Evolutionary conservation across 2,113 vertebrate genomes (phyloP).

Genomic region (Myiozetetes cayanensis): DNA sequence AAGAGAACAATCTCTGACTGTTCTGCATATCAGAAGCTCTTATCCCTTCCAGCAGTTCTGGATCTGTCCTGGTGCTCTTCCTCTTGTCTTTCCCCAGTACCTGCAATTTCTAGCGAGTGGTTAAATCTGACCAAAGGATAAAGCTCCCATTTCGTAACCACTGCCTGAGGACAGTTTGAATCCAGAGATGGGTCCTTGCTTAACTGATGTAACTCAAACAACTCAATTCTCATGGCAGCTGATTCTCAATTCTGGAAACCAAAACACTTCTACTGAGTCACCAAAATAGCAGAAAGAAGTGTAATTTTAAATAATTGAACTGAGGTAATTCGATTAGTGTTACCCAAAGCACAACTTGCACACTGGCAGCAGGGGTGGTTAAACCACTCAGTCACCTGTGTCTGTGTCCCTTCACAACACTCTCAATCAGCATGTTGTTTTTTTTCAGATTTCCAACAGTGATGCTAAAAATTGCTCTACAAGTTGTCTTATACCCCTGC

Average conservation of each 20-base stretch:
- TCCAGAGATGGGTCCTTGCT: neutral
- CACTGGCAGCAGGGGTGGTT: neutral
- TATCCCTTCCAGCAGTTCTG: neutral
- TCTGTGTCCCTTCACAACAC: neutral
- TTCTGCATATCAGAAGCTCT: neutral
- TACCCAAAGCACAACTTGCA: neutral
- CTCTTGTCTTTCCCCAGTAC: neutral
- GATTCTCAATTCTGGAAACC: neutral
- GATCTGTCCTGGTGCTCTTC: neutral
- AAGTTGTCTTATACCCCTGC: neutral
- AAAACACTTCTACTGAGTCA: neutral
- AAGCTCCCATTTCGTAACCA: neutral
- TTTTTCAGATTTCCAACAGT: neutral
- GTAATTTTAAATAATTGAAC: neutral
- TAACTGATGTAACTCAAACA: neutral
- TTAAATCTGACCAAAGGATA: neutral
- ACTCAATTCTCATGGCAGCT: neutral
- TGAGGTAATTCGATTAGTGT: neutral
- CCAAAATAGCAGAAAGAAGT: neutral
- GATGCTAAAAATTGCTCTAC: neutral
- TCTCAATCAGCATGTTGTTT: rapidly evolving
- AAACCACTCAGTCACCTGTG: neutral
- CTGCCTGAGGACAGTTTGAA: neutral
- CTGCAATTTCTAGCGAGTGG: neutral
- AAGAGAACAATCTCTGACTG: neutral